phyloP scores from a whole-genome alignment of 2,113 vertebrate genomes.

The Todiramphus saurophagus region DNA sequence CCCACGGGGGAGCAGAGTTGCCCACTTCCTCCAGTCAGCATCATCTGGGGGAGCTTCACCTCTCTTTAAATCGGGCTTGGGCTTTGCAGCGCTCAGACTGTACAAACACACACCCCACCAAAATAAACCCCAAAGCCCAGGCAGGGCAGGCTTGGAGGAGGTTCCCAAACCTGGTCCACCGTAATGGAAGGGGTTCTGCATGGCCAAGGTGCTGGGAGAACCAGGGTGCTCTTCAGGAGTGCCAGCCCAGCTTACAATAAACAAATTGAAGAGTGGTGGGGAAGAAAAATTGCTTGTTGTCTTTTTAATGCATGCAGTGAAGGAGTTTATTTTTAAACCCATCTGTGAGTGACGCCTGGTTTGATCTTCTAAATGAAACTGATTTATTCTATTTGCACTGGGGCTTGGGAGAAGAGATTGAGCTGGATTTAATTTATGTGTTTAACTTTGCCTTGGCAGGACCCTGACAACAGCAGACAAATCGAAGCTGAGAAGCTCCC shows the following conservation, averaged over 20 bases:
- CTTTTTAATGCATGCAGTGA: neutral
- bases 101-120: neutral
- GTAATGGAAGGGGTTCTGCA: neutral
- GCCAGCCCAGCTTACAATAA: neutral
- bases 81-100: neutral
- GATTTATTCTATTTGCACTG: constrained; percentile 24
- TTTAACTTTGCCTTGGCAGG: neutral
- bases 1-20: neutral
- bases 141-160: neutral
- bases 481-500: neutral
- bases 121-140: neutral
- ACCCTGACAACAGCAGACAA: neutral
- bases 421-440: neutral
- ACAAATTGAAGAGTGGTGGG: neutral
- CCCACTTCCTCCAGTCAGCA: neutral
- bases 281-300: constrained; percentile 14
- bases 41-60: neutral
- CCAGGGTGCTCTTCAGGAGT: accelerated
- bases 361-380: constrained; percentile 35
- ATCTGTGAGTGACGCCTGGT: neutral
- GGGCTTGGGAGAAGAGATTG: neutral
- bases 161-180: neutral
- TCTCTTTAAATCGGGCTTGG: neutral
- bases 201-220: neutral
- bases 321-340: constrained; percentile 35